Evolutionary conservation across 1,140 invertebrate genomes (phyloP), one percentile per base, ranked within the genome.

Genomic region (Cryptotermes secundus): DNA sequence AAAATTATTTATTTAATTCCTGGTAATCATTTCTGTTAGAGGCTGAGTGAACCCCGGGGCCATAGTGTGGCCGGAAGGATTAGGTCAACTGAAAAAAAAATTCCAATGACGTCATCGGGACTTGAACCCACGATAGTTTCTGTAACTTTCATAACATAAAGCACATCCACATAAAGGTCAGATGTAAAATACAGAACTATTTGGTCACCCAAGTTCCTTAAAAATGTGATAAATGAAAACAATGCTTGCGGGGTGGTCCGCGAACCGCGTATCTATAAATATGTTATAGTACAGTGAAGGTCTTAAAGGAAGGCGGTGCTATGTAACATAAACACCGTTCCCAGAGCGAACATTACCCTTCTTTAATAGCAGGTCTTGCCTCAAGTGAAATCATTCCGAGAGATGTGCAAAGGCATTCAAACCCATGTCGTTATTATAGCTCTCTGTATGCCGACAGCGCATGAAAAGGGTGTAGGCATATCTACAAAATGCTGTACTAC

Each of bases 271-370:
- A 72, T 4, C 26, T 31, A 72, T 9, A 72, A 72, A 72, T 72
- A 72, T 72, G 59, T 72, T 72, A 2, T n/a, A 72, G 26, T 72
- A 72, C 59, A 72, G 31, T 31, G 59, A 72, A 72, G 14, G 59
- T n/a, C 59, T 72, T 72, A 31, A 0, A 31, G n/a, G 59, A 72
- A 26, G 59, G 59, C 59, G 59, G n/a, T 72, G 59, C 26, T 72
- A 72, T 72, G 6, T 9, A 14, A n/a, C 59, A 72, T 72, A 72
- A 72, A n/a, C 26, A 72, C 59, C 31, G 59, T 72, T 72, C 59
- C 59, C 59, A 72, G 59, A 72, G 26, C 59, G 59, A 72, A 6
- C 59, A 72, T 72, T 72, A 72, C 59, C 59, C 59, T 72, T 72
- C n/a, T n/a, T 72, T 31, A 72, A 72, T 72, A 72, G 59, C 59